These are phyloP conservation scores for Drosophila neonasuta DNA, from an alignment of 2,888 invertebrate genomes.

Conservation along the genomic window DNA sequence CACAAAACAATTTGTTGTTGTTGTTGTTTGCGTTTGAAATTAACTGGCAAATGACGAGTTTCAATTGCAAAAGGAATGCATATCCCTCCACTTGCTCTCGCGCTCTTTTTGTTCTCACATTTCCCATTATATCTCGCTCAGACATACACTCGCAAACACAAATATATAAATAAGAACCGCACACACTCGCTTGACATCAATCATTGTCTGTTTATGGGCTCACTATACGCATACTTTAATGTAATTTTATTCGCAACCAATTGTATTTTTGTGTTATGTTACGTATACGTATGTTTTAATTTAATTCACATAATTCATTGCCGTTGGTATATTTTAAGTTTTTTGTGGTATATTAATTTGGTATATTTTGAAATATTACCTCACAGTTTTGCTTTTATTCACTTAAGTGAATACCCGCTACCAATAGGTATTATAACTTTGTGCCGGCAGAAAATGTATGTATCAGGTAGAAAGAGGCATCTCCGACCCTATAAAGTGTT, in stretches of 20 bases:
- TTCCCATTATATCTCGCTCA: not conserved
- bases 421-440: too few relatives aligned
- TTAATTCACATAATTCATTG: too few relatives aligned
- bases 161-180: not conserved
- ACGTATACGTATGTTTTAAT: too few relatives aligned
- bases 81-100: conserved; percentile 20
- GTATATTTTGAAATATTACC: too few relatives aligned
- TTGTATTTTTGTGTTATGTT: too few relatives aligned
- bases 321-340: too few relatives aligned
- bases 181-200: conserved; percentile 3
- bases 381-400: too few relatives aligned
- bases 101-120: not conserved
- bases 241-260: not conserved
- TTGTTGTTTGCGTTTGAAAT: conserved; percentile 70
- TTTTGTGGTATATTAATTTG: too few relatives aligned
- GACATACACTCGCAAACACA: not conserved
- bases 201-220: conserved; percentile 45
- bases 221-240: not conserved
- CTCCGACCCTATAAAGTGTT: too few relatives aligned
- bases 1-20: not conserved
- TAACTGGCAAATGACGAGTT: conserved; percentile 67
- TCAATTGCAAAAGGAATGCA: conserved; percentile 57
- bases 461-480: too few relatives aligned
- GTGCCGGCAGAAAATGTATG: too few relatives aligned
- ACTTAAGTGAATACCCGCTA: too few relatives aligned